Conservation (phyloP, 1,140 invertebrate genomes). For the Solenopsis fugax region DNA sequence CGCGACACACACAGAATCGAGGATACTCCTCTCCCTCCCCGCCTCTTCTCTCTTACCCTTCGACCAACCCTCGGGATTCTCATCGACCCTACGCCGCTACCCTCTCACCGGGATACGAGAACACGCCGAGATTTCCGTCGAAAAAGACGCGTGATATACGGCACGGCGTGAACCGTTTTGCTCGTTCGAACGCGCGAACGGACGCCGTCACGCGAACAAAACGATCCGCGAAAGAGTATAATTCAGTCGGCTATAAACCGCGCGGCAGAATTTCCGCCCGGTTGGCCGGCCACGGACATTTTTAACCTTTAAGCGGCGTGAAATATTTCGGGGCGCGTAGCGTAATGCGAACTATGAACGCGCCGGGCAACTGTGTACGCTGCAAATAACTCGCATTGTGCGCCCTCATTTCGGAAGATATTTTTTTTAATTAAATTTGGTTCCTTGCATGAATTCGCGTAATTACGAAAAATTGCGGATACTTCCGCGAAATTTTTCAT, state of each 20-base stretch:
- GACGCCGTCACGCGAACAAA: conserved; percentile 55
- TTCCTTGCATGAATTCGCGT: neutral
- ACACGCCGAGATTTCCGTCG: conserved; percentile 47
- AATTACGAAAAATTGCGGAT: conserved; percentile 23
- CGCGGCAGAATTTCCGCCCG: conserved; percentile 51
- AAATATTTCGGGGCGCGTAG: conserved; percentile 40
- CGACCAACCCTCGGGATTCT: conserved; percentile 54
- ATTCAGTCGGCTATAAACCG: conserved; percentile 58
- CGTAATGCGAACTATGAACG: neutral
- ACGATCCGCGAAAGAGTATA: conserved; percentile 63
- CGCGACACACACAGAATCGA: conserved; percentile 50
- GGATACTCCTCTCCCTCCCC: conserved; percentile 28
- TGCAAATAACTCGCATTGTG: conserved; percentile 2
- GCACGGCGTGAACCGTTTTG: conserved; percentile 42
- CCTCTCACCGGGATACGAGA: conserved; percentile 28
- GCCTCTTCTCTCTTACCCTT: neutral
- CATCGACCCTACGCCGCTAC: conserved; percentile 35
- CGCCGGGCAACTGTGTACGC: neutral
- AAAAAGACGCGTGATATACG: conserved; percentile 61
- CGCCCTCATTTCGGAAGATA: neutral
- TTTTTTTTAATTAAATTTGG: conserved; percentile 34
- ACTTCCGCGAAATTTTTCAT: neutral
- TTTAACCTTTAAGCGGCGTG: conserved; percentile 60
- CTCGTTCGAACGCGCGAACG: conserved; percentile 55
- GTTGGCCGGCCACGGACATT: conserved; percentile 39